Evolutionary conservation across 2,797 vertebrate genomes (phyloP), one percentile per base, ranked within the genome.

Genomic region (Anguilla megastoma): DNA sequence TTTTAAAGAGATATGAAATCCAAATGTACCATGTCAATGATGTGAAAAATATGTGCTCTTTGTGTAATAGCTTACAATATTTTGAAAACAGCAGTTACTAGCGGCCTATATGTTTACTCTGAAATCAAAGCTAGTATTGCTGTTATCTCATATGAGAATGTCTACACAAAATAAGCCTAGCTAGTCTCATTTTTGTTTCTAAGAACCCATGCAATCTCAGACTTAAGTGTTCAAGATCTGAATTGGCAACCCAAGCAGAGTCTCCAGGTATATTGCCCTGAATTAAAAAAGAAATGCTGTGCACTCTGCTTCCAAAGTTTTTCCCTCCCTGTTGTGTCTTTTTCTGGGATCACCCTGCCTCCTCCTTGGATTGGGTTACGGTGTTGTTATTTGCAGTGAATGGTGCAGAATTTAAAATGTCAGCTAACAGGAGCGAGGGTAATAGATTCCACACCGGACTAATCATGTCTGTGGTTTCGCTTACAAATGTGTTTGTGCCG

Each of bases 401-500:
- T 79, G 48, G 86, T 84, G 76, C 90, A 88, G 66, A 87, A 88
- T 88, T 86, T 88, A 89, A 86, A 86, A 90, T 56, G 79, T 88
- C 86, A 89, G 87, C 89, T 60, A 86, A 71, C 87, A 89, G 88
- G 85, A 79, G 76, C 69, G 86, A 50, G 80, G 86, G 71, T 87
- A 90, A 90, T 90, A 79, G 87, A 90, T 88, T 89, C 76, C 48
- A 86, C 87, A 88, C 76, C 56, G 69, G 82, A 54, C 89, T 89
- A 89, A 90, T 85, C 66, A 88, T 89, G 80, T 88, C 89, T 85
- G 30, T 60, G 87, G 88, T 76, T 58, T 63, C 74, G 85, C 85
- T 87, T 80, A 89, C 85, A 89, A 89, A 90, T 89, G 56, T 76
- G 33, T 89, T 91, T 60, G 84, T 27, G 30, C 74, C 36, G 30